Evolutionary conservation across 2,113 vertebrate genomes (phyloP).

Genomic region (Ammodytes dubius): DNA sequence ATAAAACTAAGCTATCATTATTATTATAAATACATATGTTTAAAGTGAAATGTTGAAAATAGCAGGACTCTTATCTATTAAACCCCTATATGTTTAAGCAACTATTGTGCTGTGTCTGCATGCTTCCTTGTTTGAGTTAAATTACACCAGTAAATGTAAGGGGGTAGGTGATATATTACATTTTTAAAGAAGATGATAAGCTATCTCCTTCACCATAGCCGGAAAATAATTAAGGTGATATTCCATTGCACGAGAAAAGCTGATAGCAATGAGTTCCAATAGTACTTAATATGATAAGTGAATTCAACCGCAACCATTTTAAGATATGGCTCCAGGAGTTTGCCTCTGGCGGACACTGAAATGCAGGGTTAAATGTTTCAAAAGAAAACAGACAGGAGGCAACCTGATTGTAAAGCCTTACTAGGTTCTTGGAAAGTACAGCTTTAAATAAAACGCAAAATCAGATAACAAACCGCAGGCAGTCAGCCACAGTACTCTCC

Average conservation of each 20-base stretch:
- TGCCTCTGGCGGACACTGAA: slow-evolving; percentile 53
- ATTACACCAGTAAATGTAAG: slow-evolving; percentile 47
- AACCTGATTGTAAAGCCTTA: slow-evolving; percentile 66
- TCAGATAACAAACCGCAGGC: slow-evolving; percentile 65
- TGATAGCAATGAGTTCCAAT: slow-evolving; percentile 41
- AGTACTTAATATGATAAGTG: slow-evolving; percentile 43
- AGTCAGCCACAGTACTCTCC: slow-evolving; percentile 46
- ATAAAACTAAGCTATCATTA: too few relatives aligned
- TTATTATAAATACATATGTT: too few relatives aligned
- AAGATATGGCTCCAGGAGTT: slow-evolving; percentile 43
- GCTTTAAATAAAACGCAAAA: slow-evolving; percentile 73
- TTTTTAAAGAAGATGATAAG: slow-evolving; percentile 56
- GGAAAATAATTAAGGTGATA: slow-evolving; percentile 61
- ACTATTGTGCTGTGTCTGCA: slow-evolving; percentile 13
- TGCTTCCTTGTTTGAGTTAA: slow-evolving; percentile 37
- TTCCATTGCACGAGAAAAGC: slow-evolving; percentile 30
- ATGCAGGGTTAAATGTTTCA: slow-evolving; percentile 68
- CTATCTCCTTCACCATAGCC: slow-evolving; percentile 34
- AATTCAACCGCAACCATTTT: slow-evolving; percentile 49
- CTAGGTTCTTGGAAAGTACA: slow-evolving; percentile 59
- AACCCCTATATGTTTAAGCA: not conserved
- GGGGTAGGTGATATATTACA: slow-evolving; percentile 37
- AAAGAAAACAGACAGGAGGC: slow-evolving; percentile 62
- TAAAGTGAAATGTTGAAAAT: not conserved
- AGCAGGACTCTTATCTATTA: not conserved